Evolutionary conservation across 1,140 invertebrate genomes (phyloP).

Genomic region (Lamellibrachia luymesi): DNA sequence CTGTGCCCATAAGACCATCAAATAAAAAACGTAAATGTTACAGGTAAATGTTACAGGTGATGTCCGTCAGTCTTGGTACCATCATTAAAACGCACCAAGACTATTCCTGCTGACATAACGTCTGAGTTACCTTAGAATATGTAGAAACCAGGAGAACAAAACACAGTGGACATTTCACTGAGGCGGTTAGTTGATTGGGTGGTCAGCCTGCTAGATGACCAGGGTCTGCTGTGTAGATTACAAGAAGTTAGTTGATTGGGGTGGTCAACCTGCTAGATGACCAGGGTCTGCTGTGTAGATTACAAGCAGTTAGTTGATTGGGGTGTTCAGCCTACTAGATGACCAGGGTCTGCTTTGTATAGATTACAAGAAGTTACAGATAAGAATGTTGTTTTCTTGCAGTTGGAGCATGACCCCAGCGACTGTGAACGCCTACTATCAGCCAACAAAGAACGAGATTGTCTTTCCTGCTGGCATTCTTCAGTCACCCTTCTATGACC

Average conservation of each 20-base stretch:
- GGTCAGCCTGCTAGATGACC: too few relatives aligned
- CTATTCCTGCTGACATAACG: too few relatives aligned
- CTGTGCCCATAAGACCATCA: too few relatives aligned
- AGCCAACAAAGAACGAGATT: conserved; percentile 51
- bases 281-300: neutral
- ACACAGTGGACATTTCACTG: too few relatives aligned
- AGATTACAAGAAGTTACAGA: neutral
- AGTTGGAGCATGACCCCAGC: conserved; percentile 66
- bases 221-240: too few relatives aligned
- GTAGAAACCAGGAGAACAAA: too few relatives aligned
- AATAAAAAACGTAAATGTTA: too few relatives aligned
- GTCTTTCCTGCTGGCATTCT: conserved; percentile 91
- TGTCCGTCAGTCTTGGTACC: too few relatives aligned
- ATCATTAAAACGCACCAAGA: too few relatives aligned
- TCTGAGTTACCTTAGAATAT: too few relatives aligned
- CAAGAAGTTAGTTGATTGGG: neutral
- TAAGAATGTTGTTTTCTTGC: conserved; percentile 14
- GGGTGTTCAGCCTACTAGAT: neutral
- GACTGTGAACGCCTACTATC: conserved; percentile 56
- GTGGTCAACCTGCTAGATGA: neutral
- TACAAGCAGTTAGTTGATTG: neutral
- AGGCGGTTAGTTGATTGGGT: too few relatives aligned
- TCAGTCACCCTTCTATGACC: conserved; percentile 83
- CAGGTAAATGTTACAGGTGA: too few relatives aligned
- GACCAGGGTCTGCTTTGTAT: neutral